Conservation (phyloP, 2,888 invertebrate genomes). For the Leptinotarsa tumamoca region DNA sequence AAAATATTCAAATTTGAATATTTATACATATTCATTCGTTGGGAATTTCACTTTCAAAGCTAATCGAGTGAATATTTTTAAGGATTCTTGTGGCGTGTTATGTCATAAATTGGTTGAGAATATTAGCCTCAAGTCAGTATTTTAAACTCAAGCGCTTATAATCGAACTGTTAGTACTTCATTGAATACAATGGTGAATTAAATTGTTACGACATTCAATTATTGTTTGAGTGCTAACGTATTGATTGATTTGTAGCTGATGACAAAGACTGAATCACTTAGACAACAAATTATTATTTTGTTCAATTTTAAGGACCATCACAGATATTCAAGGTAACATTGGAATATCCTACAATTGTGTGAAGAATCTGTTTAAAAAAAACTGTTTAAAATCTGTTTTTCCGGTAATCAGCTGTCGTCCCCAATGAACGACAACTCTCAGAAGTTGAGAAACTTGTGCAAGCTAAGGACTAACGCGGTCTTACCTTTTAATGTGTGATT, state of each 20-base stretch:
- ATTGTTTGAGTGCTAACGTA: background rate
- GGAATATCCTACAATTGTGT: too few relatives aligned
- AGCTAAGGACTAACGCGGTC: too few relatives aligned
- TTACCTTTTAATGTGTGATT: too few relatives aligned
- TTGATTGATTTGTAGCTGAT: background rate
- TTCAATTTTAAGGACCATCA: too few relatives aligned
- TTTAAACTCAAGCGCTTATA: background rate
- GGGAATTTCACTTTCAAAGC: slow-evolving; percentile 11
- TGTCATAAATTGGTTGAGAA: background rate
- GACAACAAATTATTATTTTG: background rate
- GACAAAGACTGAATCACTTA: background rate
- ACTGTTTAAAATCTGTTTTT: too few relatives aligned
- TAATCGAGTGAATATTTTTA: background rate
- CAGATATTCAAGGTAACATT: too few relatives aligned
- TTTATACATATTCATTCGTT: slow-evolving; percentile 1
- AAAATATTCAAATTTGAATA: slow-evolving; percentile 5
- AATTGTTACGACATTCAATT: background rate
- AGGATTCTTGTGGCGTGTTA: background rate
- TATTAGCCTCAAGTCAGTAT: background rate
- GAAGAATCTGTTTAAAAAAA: too few relatives aligned
- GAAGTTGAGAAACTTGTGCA: too few relatives aligned
- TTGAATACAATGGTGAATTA: background rate
- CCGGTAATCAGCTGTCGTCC: too few relatives aligned
- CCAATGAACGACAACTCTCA: too few relatives aligned
- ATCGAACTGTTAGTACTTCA: background rate